Base-by-base conservation (phyloP, 2,888 invertebrate species). In the Aleiodes leptofemur region DNA sequence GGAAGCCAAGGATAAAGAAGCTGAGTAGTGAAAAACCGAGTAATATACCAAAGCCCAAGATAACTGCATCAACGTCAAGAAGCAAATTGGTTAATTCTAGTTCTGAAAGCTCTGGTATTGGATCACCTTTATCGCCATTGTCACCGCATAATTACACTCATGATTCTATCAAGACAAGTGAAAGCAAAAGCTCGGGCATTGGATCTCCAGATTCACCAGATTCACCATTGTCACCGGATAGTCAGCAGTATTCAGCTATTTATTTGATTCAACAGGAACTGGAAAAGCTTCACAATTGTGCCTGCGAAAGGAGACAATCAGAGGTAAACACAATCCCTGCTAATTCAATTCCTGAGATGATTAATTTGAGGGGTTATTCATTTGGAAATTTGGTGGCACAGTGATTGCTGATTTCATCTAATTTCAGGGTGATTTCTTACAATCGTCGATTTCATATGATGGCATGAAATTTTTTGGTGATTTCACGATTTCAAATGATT, bases 281-380 rank as follows among this genome's bases (percentile, higher is more conserved):
- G 76, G 84, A 86, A 55, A 86, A 85, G 72, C 76, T 86, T 59
- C 83, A 85, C 64, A 86, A 84, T 70, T 89, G 88, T 76, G 72
- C 87, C 7, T 89, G 87, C 78, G 84, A 86, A 70, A 82, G 82
- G 59, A 83, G 88, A 76, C 89, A 89, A 68, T 83, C 86, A n/a
- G 83, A 88, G 89, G 87, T 86, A 83, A 76, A 73, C n/a, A 4
- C n/a, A 4, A 29, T 38, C 8, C 38, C 38, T 43, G 8, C 43
- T 4, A 16, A 71, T 50, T 31, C 6, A 38, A 16, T 70, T 43
- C 38, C 11, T 16, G 9, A n/a, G 13, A 64, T 6, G 11, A 43
- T 43, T 9, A 43, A 43, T 43, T n/a, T n/a, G n/a, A n/a, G n/a
- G n/a, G n/a, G n/a, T n/a, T n/a, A n/a, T n/a, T n/a, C n/a, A n/a